Conservation (phyloP, 2,113 vertebrate species). For the Petrocephalus microphthalmus region DNA sequence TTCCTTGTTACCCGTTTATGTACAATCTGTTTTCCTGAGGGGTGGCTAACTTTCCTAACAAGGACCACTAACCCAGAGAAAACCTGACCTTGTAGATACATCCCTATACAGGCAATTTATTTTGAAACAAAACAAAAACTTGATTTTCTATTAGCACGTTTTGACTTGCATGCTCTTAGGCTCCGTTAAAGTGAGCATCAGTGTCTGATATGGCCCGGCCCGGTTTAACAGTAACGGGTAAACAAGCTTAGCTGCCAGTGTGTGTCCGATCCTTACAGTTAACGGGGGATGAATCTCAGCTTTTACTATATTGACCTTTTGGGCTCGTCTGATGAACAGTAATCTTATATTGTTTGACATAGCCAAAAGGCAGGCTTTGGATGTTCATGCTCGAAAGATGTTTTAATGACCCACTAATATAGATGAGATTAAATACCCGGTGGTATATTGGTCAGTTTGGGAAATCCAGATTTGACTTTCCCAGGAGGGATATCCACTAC, state of each 20-base stretch:
- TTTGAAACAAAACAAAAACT: neutral
- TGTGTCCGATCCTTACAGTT: neutral
- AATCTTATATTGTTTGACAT: neutral
- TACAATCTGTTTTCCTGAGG: neutral
- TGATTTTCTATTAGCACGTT: neutral
- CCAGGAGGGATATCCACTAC: slow-evolving; percentile 76
- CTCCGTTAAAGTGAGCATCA: neutral
- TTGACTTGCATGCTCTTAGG: neutral
- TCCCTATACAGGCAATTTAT: neutral
- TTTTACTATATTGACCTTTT: neutral
- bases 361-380: neutral
- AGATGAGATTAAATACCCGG: neutral
- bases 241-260: neutral
- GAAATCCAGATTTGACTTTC: neutral
- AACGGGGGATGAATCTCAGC: neutral
- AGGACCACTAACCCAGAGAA: neutral
- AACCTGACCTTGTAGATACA: neutral
- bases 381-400: neutral
- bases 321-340: neutral
- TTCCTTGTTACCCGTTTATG: neutral
- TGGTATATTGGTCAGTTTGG: neutral
- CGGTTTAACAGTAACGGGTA: neutral
- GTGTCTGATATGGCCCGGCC: neutral
- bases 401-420: neutral
- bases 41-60: neutral